Percentiles rank a stretch among this genome's conserved stretches.
phyloP scores from a whole-genome alignment of 35 echinoderm and acorn worm species.

The Heliocidaris tuberculata region DNA sequence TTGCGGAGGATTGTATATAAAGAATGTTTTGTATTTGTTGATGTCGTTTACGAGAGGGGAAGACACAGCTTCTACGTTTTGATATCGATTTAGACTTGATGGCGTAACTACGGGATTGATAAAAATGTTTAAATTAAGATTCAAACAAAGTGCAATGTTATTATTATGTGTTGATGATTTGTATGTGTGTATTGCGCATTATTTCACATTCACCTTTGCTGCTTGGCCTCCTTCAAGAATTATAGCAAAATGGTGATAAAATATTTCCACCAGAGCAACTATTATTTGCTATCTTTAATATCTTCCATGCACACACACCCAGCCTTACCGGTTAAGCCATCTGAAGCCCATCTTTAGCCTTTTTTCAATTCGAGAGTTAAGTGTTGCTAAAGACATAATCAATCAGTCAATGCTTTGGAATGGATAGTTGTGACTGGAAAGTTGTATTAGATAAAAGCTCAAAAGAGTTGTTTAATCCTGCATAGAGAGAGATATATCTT shows the following conservation, averaged over 20 bases:
- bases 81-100: background rate
- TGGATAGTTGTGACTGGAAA: background rate
- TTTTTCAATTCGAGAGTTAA: background rate
- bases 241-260: no score
- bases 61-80: background rate
- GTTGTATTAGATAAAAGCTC: background rate
- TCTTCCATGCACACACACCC: no score
- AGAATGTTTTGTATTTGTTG: background rate
- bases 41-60: background rate
- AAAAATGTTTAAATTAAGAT: background rate
- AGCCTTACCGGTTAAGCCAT: no score
- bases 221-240: background rate
- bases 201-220: background rate
- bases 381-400: background rate
- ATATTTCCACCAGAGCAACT: no score
- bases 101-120: background rate
- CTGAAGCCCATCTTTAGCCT: no score
- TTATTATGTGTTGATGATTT: conserved; percentile 6
- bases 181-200: background rate
- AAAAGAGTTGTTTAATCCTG: no score
- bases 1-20: background rate
- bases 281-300: no score
- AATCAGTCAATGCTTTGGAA: background rate
- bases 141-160: conserved; percentile 2
- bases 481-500: no score